Evolutionary conservation across 2,797 vertebrate genomes (phyloP).

Genomic region (Agapornis canus): DNA sequence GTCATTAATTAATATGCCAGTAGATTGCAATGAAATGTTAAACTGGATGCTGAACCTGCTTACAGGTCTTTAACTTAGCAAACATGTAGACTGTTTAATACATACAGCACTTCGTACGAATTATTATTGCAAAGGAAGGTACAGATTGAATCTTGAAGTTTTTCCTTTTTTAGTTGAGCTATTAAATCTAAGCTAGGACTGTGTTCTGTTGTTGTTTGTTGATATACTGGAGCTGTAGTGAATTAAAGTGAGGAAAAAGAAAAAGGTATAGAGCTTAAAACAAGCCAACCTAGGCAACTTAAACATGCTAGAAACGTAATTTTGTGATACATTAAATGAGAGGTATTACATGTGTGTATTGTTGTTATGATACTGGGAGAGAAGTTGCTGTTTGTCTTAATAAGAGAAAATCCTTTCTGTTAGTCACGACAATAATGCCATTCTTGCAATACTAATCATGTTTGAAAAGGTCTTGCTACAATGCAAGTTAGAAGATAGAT

Average conservation of each 20-base stretch:
- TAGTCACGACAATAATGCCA: not conserved
- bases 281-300: not conserved
- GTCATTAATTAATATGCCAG: not conserved
- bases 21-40: not conserved
- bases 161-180: not conserved
- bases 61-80: not conserved
- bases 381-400: not conserved
- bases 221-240: not conserved
- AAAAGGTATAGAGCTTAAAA: not conserved
- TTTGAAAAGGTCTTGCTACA: not conserved
- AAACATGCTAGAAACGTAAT: not conserved
- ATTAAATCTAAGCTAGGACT: not conserved
- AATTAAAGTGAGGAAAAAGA: not conserved
- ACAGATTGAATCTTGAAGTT: not conserved
- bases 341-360: not conserved
- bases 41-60: not conserved
- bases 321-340: not conserved
- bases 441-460: not conserved
- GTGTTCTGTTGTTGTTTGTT: not conserved
- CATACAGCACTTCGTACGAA: not conserved
- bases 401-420: not conserved
- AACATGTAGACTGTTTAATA: not conserved
- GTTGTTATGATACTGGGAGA: not conserved
- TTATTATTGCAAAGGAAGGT: not conserved
- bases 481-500: not conserved